Percentiles rank a stretch among this genome's conserved stretches.
These are phyloP conservation scores for Tyrophagus putrescentiae DNA, from an alignment of 1,140 invertebrate genomes.

Conservation along the genomic window DNA sequence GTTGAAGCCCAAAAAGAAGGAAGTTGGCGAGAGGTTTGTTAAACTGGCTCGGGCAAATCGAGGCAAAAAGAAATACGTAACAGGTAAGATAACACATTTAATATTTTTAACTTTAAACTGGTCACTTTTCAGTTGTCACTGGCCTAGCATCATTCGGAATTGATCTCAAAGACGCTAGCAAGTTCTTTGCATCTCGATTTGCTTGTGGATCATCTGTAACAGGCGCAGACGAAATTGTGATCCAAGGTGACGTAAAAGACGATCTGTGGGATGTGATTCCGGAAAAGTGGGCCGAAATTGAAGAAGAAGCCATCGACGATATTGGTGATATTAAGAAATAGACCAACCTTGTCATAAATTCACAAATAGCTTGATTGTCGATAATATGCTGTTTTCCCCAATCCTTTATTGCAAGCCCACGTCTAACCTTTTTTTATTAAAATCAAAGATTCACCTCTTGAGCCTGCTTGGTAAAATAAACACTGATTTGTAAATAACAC, in stretches of 20 bases:
- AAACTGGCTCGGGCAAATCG: slow-evolving; percentile 73
- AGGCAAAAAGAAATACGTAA: slow-evolving; percentile 97
- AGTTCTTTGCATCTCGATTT: slow-evolving; percentile 94
- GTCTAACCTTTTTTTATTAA: too few species aligned
- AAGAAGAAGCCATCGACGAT: slow-evolving; percentile 44
- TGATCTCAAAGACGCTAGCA: slow-evolving; percentile 92
- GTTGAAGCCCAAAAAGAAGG: slow-evolving; percentile 71
- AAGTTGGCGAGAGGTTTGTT: slow-evolving; percentile 53
- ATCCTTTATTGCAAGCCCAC: too few species aligned
- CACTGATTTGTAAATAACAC: too few species aligned
- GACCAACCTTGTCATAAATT: neutral
- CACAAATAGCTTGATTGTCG: neutral
- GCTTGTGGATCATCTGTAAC: slow-evolving; percentile 96
- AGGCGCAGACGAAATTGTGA: slow-evolving; percentile 96
- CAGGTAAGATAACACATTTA: slow-evolving; percentile 31
- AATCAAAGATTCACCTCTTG: too few species aligned
- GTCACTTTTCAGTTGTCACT: slow-evolving; percentile 36
- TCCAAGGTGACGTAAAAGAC: slow-evolving; percentile 95
- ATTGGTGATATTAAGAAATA: slow-evolving; percentile 38
- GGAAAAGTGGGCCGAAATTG: slow-evolving; percentile 83
- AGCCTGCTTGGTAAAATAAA: too few species aligned
- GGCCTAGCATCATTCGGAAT: slow-evolving; percentile 79
- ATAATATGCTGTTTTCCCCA: too few species aligned
- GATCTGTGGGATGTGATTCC: slow-evolving; percentile 92
- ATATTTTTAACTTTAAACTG: neutral